These are phyloP conservation scores for Linnaemya tessellans DNA, from an alignment of 2,888 invertebrate genomes.

Conservation along the genomic window DNA sequence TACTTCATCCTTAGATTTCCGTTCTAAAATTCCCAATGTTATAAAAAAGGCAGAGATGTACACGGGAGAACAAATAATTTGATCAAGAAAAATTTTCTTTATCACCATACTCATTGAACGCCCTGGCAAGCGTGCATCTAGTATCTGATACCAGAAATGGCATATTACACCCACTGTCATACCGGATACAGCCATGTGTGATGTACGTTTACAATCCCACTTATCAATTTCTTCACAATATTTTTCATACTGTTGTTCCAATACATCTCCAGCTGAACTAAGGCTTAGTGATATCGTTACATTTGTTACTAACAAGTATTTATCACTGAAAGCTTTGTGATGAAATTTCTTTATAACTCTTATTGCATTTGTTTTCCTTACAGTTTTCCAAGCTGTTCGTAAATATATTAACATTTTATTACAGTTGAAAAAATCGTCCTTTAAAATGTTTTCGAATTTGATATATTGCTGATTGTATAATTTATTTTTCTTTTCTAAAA, in stretches of 20 bases:
- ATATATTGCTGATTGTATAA: constrained; percentile 50
- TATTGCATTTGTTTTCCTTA: constrained; percentile 59
- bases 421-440: background rate
- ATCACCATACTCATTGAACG: constrained; percentile 86
- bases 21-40: constrained; percentile 89
- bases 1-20: constrained; percentile 85
- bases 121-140: constrained; percentile 90
- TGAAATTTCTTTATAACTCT: constrained; percentile 73
- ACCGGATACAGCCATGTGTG: constrained; percentile 91
- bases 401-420: constrained; percentile 55
- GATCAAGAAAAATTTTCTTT: constrained; percentile 92
- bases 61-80: constrained; percentile 92
- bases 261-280: constrained; percentile 90
- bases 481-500: constrained; percentile 23
- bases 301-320: constrained; percentile 91
- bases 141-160: constrained; percentile 93
- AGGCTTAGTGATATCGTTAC: constrained; percentile 89
- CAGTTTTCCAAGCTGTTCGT: constrained; percentile 57
- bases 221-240: constrained; percentile 84
- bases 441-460: background rate
- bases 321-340: constrained; percentile 85
- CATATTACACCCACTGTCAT: constrained; percentile 90
- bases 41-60: constrained; percentile 91
- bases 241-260: constrained; percentile 92
- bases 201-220: constrained; percentile 87